These are phyloP conservation scores for cattle (Bos taurus) DNA, from an alignment of 2,113 vertebrate species.

Conservation along the genomic window ARS-UCD2.0 NC_037331.1:108816501-108817000, in stretches of 20 bases:
- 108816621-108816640: not conserved
- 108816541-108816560: not conserved
- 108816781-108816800: slow-evolving; percentile 74
- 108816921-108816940: slow-evolving; percentile 72
- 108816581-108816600: not conserved
- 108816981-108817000: slow-evolving; percentile 53
- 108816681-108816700: slow-evolving; percentile 73
- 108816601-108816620: not conserved
- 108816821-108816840: slow-evolving; percentile 77
- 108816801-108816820: slow-evolving; percentile 79
- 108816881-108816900: slow-evolving; percentile 75
- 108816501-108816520: not conserved
- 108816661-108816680: slow-evolving; percentile 46
- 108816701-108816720: slow-evolving; percentile 77
- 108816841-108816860: slow-evolving; percentile 77
- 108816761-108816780: slow-evolving; percentile 80
- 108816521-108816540: not conserved
- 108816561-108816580: slow-evolving; percentile 33
- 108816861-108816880: slow-evolving; percentile 81
- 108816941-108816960: slow-evolving; percentile 36
- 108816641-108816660: not conserved
- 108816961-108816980: slow-evolving; percentile 46
- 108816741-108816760: slow-evolving; percentile 74
- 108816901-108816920: slow-evolving; percentile 70
- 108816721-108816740: slow-evolving; percentile 68